Evolutionary conservation across 2,113 vertebrate species (phyloP), one percentile per base, ranked within the genome.

Genomic region (Lipotes vexillifer): DNA sequence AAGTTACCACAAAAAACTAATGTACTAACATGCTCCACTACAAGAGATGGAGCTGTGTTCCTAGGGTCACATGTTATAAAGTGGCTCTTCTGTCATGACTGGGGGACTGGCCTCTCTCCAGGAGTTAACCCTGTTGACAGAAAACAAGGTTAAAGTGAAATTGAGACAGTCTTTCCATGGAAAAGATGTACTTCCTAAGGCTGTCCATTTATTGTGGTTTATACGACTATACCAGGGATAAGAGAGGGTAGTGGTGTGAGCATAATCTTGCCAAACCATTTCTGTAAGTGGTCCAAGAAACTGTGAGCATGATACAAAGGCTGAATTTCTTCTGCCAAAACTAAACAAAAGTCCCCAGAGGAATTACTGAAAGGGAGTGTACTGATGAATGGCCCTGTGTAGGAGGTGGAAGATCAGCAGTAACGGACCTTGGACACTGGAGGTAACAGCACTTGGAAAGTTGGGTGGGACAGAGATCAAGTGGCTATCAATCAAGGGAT

Each of bases 201-300:
- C 17, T 27, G 14, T 10, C 11, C 38, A 8, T 13, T 38, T 6
- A 0, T 49, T 11, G 14, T 25, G 17, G 52, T 8, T 65, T 25
- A 36, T 1, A 63, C 0, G 2, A 23, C 1, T 6, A 1, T 4
- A 38, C 20, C 27, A 20, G 1, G 12, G 23, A 72, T 3, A 23
- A 49, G 4, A 71, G 12, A 27, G 7, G 57, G 15, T 3, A 6
- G 11, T 1, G 3, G 23, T 9, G 18, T 88, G 63, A 46, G 7
- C 14, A 27, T 20, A 14, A 33, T 33, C 31, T 46, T 52, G 10
- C 33, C 13, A 33, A 77, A 41, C 0, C 14, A 78, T 63, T 46
- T 15, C 29, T 21, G 14, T 15, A n/a, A 36, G 59, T 46, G 33
- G 20, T 15, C 38, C 72, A 6, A n/a, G 31, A 44, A 77, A 27